Evolutionary conservation across 1,140 invertebrate genomes (phyloP).

Genomic region (Nixonia krombeini): DNA sequence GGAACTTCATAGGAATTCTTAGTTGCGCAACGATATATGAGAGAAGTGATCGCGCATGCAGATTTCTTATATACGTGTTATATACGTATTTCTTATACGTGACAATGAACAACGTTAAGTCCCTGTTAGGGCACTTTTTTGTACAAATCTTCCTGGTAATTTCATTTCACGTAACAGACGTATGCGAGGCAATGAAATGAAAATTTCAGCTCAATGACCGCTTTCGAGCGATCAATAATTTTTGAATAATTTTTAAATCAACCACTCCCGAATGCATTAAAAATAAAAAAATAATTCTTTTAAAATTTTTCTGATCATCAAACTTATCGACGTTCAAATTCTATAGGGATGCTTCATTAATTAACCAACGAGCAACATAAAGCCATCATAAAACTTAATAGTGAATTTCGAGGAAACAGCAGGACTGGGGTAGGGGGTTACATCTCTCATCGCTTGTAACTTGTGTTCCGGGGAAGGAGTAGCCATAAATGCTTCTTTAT

Average conservation of each 20-base stretch:
- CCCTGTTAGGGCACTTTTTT: too few relatives aligned
- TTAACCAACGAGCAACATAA: constrained; percentile 43
- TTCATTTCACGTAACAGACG: too few relatives aligned
- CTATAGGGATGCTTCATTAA: constrained; percentile 35
- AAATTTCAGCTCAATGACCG: too few relatives aligned
- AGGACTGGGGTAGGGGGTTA: constrained; percentile 16
- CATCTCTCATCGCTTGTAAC: constrained; percentile 22
- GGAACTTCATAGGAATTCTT: neutral
- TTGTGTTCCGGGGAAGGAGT: constrained; percentile 41
- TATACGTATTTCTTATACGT: too few relatives aligned
- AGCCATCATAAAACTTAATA: constrained; percentile 40
- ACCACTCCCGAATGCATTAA: too few relatives aligned
- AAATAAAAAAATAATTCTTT: too few relatives aligned
- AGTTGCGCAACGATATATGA: neutral
- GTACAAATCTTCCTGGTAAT: too few relatives aligned
- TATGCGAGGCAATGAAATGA: too few relatives aligned
- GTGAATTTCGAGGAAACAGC: constrained; percentile 46
- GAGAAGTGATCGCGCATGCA: neutral
- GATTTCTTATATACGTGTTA: neutral
- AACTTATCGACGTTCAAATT: constrained; percentile 3
- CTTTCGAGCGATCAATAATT: neutral
- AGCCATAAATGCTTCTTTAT: constrained; percentile 66
- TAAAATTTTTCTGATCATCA: neutral
- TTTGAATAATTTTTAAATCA: neutral
- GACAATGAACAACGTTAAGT: neutral